phyloP scores from a whole-genome alignment of 1,140 invertebrate species.

The Mesaphorura yosii region DNA sequence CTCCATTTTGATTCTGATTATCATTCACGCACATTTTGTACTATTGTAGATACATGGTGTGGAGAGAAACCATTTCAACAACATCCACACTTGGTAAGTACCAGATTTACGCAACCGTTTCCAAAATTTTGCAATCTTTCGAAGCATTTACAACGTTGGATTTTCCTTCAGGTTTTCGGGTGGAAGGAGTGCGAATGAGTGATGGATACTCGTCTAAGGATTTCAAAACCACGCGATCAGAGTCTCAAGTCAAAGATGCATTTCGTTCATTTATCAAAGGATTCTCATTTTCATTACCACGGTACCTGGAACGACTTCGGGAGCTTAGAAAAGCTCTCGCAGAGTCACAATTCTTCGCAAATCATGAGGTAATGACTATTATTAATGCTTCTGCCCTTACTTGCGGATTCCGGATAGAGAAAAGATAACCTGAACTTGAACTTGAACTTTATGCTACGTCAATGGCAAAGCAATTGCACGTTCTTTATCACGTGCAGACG shows the following conservation, averaged over 20 bases:
- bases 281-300: slow-evolving; percentile 59
- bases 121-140: no score
- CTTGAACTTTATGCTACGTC: not conserved
- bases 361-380: slow-evolving; percentile 62
- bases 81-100: slow-evolving; percentile 84
- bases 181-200: slow-evolving; percentile 75
- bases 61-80: slow-evolving; percentile 93
- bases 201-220: slow-evolving; percentile 84
- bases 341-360: slow-evolving; percentile 73
- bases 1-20: not conserved
- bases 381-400: slow-evolving; percentile 14
- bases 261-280: slow-evolving; percentile 70
- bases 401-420: not conserved
- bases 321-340: slow-evolving; percentile 67
- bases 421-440: not conserved
- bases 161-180: no score
- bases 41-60: slow-evolving; percentile 71
- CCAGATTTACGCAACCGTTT: no score
- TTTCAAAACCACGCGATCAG: slow-evolving; percentile 87
- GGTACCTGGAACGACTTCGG: slow-evolving; percentile 72
- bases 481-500: no score
- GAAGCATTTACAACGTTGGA: no score
- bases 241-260: slow-evolving; percentile 64
- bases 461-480: not conserved
- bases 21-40: not conserved